Evolutionary conservation across 2,888 invertebrate genomes (phyloP).

Genomic region (Rhamnusium bicolor): DNA sequence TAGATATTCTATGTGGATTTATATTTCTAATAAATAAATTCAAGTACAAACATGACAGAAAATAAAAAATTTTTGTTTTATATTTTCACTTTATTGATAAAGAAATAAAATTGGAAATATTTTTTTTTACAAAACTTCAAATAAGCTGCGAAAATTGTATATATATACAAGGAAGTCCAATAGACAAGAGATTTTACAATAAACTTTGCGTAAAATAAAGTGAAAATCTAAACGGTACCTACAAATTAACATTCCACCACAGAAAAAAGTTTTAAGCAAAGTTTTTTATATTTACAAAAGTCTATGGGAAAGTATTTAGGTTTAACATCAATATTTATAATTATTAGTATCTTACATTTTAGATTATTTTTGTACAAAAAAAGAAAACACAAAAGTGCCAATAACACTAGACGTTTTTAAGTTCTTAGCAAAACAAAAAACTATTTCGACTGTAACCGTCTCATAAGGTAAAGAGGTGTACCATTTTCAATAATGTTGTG

Average conservation of each 20-base stretch:
- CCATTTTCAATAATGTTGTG: background rate
- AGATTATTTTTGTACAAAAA: conserved; percentile 63
- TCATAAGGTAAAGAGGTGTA: background rate
- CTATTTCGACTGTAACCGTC: background rate
- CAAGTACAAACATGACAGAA: too few species aligned
- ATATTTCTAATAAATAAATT: background rate
- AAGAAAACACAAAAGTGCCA: conserved; percentile 61
- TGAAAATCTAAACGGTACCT: conserved; percentile 2
- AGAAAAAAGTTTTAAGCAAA: conserved; percentile 48
- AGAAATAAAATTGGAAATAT: conserved; percentile 34
- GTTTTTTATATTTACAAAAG: conserved; percentile 54
- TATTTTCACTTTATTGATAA: background rate
- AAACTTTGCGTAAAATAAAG: conserved; percentile 51
- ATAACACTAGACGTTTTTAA: conserved; percentile 46
- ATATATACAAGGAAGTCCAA: conserved; percentile 53
- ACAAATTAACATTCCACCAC: conserved; percentile 28
- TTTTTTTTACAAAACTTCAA: conserved; percentile 40
- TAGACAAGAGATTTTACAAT: conserved; percentile 46
- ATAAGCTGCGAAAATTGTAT: conserved; percentile 49
- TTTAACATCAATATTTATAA: conserved; percentile 60
- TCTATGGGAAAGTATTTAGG: conserved; percentile 47
- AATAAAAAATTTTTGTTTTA: background rate
- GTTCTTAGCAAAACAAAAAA: conserved; percentile 18
- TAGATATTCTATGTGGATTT: background rate
- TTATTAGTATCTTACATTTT: conserved; percentile 62